These are phyloP conservation scores for Tiliacea aurago DNA, from an alignment of 2,888 invertebrate genomes.

Conservation along the genomic window DNA sequence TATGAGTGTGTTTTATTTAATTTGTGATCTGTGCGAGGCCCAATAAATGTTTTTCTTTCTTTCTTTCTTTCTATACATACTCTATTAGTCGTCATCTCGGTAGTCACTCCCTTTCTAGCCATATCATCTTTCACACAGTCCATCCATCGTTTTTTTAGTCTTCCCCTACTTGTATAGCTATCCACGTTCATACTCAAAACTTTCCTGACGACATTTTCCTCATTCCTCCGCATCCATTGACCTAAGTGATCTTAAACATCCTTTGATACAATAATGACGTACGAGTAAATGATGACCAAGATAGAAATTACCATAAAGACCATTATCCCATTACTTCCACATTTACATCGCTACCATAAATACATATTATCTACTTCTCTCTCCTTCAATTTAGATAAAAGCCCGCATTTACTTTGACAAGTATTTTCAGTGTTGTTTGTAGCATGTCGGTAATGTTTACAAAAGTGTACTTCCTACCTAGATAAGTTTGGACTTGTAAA, in stretches of 20 bases:
- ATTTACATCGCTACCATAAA: slow-evolving; percentile 17
- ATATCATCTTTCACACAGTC: too few species aligned
- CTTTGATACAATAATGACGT: background rate
- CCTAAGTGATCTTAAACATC: background rate
- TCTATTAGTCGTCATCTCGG: too few species aligned
- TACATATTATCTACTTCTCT: slow-evolving; percentile 4
- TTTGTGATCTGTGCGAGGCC: too few species aligned
- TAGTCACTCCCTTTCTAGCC: too few species aligned
- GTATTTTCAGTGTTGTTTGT: slow-evolving; percentile 9
- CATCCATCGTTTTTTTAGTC: too few species aligned
- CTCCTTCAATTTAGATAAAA: slow-evolving; percentile 30
- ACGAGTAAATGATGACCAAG: background rate
- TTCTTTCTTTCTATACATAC: too few species aligned
- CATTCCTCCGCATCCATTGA: background rate
- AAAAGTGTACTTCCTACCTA: background rate
- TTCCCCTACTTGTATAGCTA: too few species aligned
- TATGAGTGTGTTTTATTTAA: too few species aligned
- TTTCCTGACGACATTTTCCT: too few species aligned
- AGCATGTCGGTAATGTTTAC: background rate
- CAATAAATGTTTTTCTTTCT: too few species aligned
- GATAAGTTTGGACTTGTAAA: slow-evolving; percentile 5
- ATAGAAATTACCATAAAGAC: background rate
- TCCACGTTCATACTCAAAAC: too few species aligned
- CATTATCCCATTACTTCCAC: slow-evolving; percentile 1
- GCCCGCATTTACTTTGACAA: slow-evolving; percentile 14